A percentile compares a stretch with the other conserved stretches of the same genome.
These are phyloP conservation scores for Liodrosophila aerea DNA, from an alignment of 2,888 invertebrate genomes.

Conservation along the genomic window DNA sequence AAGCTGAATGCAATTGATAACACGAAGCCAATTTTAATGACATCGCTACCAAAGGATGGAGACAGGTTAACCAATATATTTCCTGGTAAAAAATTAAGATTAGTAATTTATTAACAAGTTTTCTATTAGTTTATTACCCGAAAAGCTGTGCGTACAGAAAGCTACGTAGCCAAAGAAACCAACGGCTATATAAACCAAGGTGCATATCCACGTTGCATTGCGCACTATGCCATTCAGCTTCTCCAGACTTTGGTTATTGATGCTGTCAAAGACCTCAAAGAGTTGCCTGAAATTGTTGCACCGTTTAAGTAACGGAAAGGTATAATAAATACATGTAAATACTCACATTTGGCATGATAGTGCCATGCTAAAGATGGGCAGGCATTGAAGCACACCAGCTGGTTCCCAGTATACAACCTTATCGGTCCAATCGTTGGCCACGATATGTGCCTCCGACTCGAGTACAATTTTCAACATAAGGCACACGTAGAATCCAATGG, in stretches of 20 bases:
- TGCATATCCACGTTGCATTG: slow-evolving; percentile 95
- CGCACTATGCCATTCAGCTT: slow-evolving; percentile 94
- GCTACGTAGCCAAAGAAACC: slow-evolving; percentile 96
- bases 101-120: neutral
- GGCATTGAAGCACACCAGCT: slow-evolving; percentile 92
- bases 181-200: slow-evolving; percentile 93
- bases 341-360: slow-evolving; percentile 97
- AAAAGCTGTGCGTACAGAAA: slow-evolving; percentile 89
- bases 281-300: slow-evolving; percentile 86
- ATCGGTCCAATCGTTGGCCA: slow-evolving; percentile 88
- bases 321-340: too few species aligned
- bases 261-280: slow-evolving; percentile 95
- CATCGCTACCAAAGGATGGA: slow-evolving; percentile 91
- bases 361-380: slow-evolving; percentile 98
- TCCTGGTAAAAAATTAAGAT: slow-evolving; percentile 83
- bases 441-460: slow-evolving; percentile 90
- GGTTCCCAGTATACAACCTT: slow-evolving; percentile 91
- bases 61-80: slow-evolving; percentile 95
- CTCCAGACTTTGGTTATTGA: slow-evolving; percentile 93
- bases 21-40: slow-evolving; percentile 97
- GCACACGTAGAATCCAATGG: slow-evolving; percentile 95
- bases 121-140: slow-evolving; percentile 81
- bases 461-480: slow-evolving; percentile 92
- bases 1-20: slow-evolving; percentile 97
- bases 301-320: too few species aligned